Evolutionary conservation across 2,888 invertebrate species (phyloP).

Genomic region (Cataglyphis cursor): DNA sequence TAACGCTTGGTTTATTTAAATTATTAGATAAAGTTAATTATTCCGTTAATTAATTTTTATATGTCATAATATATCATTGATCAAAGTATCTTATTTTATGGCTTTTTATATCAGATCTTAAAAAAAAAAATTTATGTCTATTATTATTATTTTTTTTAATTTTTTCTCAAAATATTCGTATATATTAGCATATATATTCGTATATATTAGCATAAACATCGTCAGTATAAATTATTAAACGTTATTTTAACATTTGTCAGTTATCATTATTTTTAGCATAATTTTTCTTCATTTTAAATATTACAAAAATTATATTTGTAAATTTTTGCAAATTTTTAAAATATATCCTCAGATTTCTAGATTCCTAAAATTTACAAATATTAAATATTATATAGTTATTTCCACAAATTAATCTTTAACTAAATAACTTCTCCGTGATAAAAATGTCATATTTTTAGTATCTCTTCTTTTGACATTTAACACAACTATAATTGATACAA

Average conservation of each 20-base stretch:
- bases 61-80: neutral
- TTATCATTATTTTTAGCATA: neutral
- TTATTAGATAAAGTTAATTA: constrained; percentile 9
- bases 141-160: neutral
- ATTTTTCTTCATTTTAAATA: neutral
- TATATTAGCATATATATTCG: neutral
- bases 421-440: neutral
- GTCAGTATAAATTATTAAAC: neutral
- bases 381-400: neutral
- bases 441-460: neutral
- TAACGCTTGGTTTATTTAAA: neutral
- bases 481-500: neutral
- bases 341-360: neutral
- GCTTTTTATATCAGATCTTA: neutral
- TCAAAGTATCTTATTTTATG: neutral
- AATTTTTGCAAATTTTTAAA: neutral
- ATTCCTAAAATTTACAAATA: constrained; percentile 4
- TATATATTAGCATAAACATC: neutral
- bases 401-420: neutral
- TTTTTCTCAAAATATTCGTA: neutral
- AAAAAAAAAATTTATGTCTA: neutral
- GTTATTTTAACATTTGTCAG: neutral
- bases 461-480: neutral
- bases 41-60: neutral
- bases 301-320: neutral